Evolutionary conservation across 2,797 vertebrate genomes (phyloP), one percentile per base, ranked within the genome.

Genomic region (Aeoliscus strigatus): DNA sequence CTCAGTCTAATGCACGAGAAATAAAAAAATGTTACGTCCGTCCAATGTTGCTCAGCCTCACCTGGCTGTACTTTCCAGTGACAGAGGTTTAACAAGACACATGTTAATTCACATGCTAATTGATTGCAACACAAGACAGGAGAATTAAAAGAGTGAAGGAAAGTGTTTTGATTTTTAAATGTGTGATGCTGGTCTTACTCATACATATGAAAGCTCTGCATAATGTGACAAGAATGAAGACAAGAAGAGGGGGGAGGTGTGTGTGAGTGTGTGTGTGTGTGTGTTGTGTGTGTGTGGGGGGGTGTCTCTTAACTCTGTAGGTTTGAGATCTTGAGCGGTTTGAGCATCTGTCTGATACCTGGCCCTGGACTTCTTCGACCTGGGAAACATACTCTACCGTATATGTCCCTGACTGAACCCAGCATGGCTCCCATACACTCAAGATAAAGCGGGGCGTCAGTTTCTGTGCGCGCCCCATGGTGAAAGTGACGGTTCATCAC

Each of bases 111-210:
- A 59, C 54, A 71, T 62, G 71, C 66, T 69, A 70, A 76, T 72
- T 59, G 47, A 53, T 70, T 66, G 64, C 56, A 70, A 55, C 66
- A 58, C 38, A 58, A 60, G 63, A 58, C 61, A 62, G 55, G 70
- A 66, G 68, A 61, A 60, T 66, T 56, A 56, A 61, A 67, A 46
- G 46, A 45, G 59, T 36, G 42, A 74, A 43, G 65, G 52, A 75
- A 60, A 75, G 59, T 69, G 74, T 74, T 86, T 81, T 78, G 68
- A 70, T 83, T 82, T 82, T 80, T 61, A 82, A 82, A 82, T 77
- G 62, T 60, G 66, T 37, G 44, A 69, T 38, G 59, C 70, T 71
- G 75, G 61, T 80, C 67, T 79, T 80, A 86, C 71, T 85, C 76
- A 83, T 79, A 42, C 76, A 77, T 83, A 82, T 82, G 73, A 85